Percentiles rank a stretch among this genome's conserved stretches.
phyloP scores from a whole-genome alignment of 2,113 vertebrate genomes.

The Vanacampus margaritifer region DNA sequence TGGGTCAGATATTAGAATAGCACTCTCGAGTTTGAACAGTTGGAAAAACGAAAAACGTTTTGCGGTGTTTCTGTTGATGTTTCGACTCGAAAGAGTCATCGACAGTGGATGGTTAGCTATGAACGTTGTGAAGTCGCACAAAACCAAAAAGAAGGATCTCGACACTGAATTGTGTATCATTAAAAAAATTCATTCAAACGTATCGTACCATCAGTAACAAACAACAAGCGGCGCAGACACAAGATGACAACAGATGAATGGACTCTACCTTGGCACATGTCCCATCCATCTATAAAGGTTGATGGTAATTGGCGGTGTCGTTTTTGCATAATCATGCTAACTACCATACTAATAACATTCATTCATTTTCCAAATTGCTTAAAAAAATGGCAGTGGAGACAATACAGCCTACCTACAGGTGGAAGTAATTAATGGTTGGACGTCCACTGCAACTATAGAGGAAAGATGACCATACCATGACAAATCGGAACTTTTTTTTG shows the following conservation, averaged over 20 bases:
- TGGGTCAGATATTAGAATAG: neutral
- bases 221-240: too few species aligned
- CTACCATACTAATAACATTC: too few species aligned
- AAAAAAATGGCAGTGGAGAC: neutral
- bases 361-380: too few species aligned
- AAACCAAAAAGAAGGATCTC: too few species aligned
- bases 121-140: neutral
- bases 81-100: neutral
- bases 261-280: too few species aligned
- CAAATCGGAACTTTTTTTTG: neutral
- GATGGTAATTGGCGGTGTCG: too few species aligned
- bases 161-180: too few species aligned
- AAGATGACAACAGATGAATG: too few species aligned
- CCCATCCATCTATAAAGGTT: too few species aligned
- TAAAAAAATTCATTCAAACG: too few species aligned
- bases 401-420: neutral
- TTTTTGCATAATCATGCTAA: too few species aligned
- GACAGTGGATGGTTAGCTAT: neutral
- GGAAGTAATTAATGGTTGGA: neutral
- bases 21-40: neutral
- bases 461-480: conserved; percentile 1
- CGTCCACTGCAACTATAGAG: neutral
- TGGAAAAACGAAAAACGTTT: neutral
- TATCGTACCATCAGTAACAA: too few species aligned
- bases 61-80: neutral